A percentile compares a stretch with the other conserved stretches of the same genome.
Conservation (phyloP, 2,888 invertebrate genomes). For the Tortricodes alternella region DNA sequence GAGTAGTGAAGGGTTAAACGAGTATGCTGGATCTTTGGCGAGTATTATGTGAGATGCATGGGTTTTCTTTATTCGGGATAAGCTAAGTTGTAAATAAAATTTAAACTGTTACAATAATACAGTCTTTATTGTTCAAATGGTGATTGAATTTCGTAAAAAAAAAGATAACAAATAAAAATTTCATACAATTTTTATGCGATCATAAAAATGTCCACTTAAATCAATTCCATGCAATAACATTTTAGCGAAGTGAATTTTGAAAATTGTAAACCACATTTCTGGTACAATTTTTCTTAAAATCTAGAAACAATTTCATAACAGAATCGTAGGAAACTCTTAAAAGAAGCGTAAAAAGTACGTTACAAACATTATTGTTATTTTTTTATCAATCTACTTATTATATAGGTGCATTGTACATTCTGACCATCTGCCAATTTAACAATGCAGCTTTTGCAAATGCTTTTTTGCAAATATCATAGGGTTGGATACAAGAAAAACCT, state of each 20-base stretch:
- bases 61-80: too few species aligned
- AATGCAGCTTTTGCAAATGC: conserved; percentile 64
- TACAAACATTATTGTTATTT: conserved; percentile 12
- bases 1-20: conserved; percentile 11
- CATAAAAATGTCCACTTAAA: too few species aligned
- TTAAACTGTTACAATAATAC: too few species aligned
- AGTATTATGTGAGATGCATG: background rate
- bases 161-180: background rate
- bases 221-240: background rate
- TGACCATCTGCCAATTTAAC: conserved; percentile 67
- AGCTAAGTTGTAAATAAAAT: too few species aligned
- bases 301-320: too few species aligned
- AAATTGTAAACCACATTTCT: background rate
- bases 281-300: too few species aligned
- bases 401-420: conserved; percentile 40
- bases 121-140: too few species aligned
- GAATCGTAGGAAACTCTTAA: background rate
- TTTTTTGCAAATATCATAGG: conserved; percentile 60
- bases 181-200: too few species aligned
- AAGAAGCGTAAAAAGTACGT: conserved; percentile 41
- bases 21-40: background rate
- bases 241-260: background rate
- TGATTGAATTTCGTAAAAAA: too few species aligned
- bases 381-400: conserved; percentile 34
- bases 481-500: conserved; percentile 53